phyloP scores from a whole-genome alignment of 2,797 vertebrate species.

The Mormyrus proboscirostris region DNA sequence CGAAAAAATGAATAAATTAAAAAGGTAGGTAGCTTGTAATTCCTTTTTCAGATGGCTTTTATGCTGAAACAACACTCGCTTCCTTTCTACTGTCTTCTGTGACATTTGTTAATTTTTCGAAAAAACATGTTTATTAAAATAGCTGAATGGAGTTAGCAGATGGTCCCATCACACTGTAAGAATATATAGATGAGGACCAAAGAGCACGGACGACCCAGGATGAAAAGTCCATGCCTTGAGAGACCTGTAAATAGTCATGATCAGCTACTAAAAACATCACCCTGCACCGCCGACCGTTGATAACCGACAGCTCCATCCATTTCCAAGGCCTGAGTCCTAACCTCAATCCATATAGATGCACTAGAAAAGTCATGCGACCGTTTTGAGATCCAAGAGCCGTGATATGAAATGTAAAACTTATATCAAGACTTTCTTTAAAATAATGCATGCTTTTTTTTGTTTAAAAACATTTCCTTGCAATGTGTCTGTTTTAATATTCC shows the following conservation, averaged over 20 bases:
- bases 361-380: neutral
- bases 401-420: neutral
- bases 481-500: neutral
- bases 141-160: neutral
- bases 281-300: neutral
- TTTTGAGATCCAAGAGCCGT: neutral
- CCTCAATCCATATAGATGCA: neutral
- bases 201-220: neutral
- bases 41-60: neutral
- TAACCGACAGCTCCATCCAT: constrained; percentile 3
- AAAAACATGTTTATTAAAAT: neutral
- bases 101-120: constrained; percentile 1
- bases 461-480: neutral
- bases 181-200: neutral
- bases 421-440: neutral
- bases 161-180: neutral
- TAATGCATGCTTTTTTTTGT: neutral
- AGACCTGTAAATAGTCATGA: constrained; percentile 24
- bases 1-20: neutral
- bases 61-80: neutral
- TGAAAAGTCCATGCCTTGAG: neutral
- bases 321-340: neutral
- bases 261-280: neutral
- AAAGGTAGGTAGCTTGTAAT: neutral
- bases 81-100: neutral